A percentile compares a stretch with the other conserved stretches of the same genome.
Evolutionary conservation across 2,113 vertebrate species (phyloP).

Genomic region (Ovis canadensis): DNA sequence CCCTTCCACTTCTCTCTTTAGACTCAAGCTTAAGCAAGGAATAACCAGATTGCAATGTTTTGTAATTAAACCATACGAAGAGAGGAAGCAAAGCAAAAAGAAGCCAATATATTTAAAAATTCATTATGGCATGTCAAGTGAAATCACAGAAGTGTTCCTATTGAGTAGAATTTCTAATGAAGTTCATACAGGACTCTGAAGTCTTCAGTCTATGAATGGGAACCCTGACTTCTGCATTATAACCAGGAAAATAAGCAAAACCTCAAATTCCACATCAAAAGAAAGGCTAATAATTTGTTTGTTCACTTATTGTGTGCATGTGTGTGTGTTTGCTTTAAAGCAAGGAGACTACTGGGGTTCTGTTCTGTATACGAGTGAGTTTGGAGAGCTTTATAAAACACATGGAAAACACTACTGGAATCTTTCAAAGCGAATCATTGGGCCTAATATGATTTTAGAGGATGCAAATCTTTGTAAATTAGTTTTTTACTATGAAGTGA

Average conservation of each 20-base stretch:
- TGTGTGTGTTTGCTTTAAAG: neutral
- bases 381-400: neutral
- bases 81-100: neutral
- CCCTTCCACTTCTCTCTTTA: neutral
- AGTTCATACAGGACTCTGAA: neutral
- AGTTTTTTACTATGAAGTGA: conserved; percentile 37
- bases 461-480: conserved; percentile 50
- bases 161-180: neutral
- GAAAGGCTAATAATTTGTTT: neutral
- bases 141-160: neutral
- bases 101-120: conserved; percentile 13
- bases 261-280: neutral
- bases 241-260: neutral
- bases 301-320: neutral
- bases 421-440: neutral
- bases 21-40: neutral
- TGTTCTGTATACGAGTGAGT: neutral
- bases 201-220: neutral
- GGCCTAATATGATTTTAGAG: conserved; percentile 26
- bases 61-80: neutral
- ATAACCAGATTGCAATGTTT: neutral
- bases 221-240: neutral
- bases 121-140: neutral
- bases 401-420: neutral
- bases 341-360: neutral